A percentile compares a stretch with the other conserved stretches of the same genome.
Conservation (phyloP, 92 coral and sea anemone genomes). For the Bergia puertoricense region DNA sequence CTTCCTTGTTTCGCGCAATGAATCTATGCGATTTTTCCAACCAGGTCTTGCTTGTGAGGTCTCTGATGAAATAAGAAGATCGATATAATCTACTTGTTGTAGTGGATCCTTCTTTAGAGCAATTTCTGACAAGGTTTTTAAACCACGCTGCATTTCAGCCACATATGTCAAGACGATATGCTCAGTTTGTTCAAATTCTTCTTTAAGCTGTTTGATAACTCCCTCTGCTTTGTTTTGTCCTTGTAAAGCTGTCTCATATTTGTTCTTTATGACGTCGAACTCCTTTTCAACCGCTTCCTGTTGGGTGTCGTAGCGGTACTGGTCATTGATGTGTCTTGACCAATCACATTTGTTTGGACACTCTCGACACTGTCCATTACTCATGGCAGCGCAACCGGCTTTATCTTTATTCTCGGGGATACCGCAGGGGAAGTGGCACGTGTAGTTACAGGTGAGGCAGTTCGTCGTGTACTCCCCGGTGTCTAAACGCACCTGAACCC, state of each 20-base stretch:
- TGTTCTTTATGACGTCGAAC: conserved; percentile 30
- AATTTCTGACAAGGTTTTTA: conserved; percentile 46
- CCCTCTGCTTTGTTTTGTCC: conserved; percentile 44
- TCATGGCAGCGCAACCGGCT: conserved; percentile 41
- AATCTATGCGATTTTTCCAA: conserved; percentile 45
- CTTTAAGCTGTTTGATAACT: conserved; percentile 32
- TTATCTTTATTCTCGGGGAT: conserved; percentile 44
- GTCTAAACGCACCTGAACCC: conserved; percentile 18
- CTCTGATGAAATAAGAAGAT: conserved; percentile 54
- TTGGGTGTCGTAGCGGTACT: conserved; percentile 34
- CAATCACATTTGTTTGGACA: conserved; percentile 34
- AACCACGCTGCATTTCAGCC: conserved; percentile 62
- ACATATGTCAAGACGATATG: conserved; percentile 46
- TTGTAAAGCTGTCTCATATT: conserved; percentile 29
- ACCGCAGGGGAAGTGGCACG: conserved; percentile 51
- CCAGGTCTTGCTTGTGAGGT: conserved; percentile 56
- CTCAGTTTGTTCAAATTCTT: conserved; percentile 30
- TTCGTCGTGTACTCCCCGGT: conserved; percentile 46
- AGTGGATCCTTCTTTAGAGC: conserved; percentile 64
- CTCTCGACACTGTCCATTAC: neutral
- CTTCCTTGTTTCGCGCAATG: conserved; percentile 43
- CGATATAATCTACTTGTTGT: conserved; percentile 54
- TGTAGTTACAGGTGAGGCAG: conserved; percentile 48
- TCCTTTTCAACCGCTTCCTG: conserved; percentile 37
- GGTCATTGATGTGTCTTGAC: conserved; percentile 45